phyloP scores from a whole-genome alignment of 2,888 invertebrate species.

The Augochlorella aurata region DNA sequence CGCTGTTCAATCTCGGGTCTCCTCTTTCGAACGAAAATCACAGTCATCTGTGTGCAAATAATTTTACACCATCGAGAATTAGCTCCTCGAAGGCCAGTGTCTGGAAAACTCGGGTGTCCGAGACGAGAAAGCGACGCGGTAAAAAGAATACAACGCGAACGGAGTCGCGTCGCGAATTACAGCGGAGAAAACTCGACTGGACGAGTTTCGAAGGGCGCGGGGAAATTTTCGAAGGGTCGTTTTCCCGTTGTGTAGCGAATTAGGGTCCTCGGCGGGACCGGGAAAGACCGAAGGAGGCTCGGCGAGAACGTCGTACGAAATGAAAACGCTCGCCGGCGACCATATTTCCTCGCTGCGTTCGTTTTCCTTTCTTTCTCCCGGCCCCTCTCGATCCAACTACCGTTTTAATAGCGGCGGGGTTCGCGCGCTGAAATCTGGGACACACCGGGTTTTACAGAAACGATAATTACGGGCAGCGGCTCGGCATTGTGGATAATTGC shows the following conservation, averaged over 20 bases:
- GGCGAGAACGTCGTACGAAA: constrained; percentile 3
- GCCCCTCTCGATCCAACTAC: neutral
- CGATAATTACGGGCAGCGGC: constrained; percentile 45
- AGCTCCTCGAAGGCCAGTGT: neutral
- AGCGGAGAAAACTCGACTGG: neutral
- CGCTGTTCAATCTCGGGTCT: too few relatives aligned
- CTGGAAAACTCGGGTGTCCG: neutral
- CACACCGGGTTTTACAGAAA: constrained; percentile 32
- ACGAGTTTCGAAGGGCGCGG: too few relatives aligned
- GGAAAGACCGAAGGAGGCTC: neutral
- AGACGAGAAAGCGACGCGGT: neutral
- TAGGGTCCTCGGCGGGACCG: neutral
- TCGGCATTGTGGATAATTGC: constrained; percentile 43
- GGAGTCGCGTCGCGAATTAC: neutral
- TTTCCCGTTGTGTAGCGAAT: too few relatives aligned
- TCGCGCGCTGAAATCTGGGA: constrained; percentile 37
- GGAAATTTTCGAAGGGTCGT: too few relatives aligned
- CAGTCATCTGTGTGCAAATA: too few relatives aligned
- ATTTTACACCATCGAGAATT: too few relatives aligned
- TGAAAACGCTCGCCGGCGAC: constrained; percentile 7
- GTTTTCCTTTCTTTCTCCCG: neutral
- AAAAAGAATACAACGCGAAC: neutral
- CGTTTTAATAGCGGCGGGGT: constrained; percentile 31
- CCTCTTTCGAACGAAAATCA: too few relatives aligned
- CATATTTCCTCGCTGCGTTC: neutral